phyloP scores from a whole-genome alignment of 1,140 invertebrate species.

The Caenorhabditis latens region DNA sequence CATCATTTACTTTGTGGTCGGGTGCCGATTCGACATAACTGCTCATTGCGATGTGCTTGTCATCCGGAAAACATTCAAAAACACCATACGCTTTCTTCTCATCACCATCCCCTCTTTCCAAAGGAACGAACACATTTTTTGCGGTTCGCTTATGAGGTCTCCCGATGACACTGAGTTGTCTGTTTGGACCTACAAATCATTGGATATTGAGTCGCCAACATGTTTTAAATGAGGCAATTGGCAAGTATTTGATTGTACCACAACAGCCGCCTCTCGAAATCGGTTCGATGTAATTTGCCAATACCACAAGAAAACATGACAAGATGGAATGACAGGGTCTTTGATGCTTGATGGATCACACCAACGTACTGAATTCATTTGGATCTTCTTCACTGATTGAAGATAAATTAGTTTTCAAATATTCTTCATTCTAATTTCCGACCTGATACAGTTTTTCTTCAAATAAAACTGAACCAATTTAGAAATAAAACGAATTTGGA shows the following conservation, averaged over 20 bases:
- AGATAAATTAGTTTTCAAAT: background rate
- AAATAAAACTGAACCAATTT: slow-evolving; percentile 8
- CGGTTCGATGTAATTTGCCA: slow-evolving; percentile 37
- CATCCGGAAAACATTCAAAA: slow-evolving; percentile 39
- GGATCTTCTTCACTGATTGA: background rate
- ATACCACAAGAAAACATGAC: slow-evolving; percentile 48
- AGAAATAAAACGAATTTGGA: background rate
- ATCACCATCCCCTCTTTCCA: background rate
- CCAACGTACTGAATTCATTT: background rate
- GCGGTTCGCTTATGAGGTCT: slow-evolving; percentile 26
- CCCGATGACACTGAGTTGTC: slow-evolving; percentile 21
- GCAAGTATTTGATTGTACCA: slow-evolving; percentile 47
- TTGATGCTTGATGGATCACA: slow-evolving; percentile 52
- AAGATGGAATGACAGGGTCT: slow-evolving; percentile 19
- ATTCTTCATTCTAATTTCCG: background rate
- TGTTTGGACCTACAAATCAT: slow-evolving; percentile 34
- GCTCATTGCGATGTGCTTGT: slow-evolving; percentile 10
- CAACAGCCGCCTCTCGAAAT: slow-evolving; percentile 44
- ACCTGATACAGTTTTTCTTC: background rate
- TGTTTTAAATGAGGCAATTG: slow-evolving; percentile 41
- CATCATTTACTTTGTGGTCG: slow-evolving; percentile 54
- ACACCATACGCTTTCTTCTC: background rate
- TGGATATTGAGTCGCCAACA: slow-evolving; percentile 46
- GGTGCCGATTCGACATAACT: slow-evolving; percentile 52
- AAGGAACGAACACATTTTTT: slow-evolving; percentile 40